These are phyloP conservation scores for Colinus virginianus DNA, from an alignment of 2,113 vertebrate species.

Conservation along the genomic window DNA sequence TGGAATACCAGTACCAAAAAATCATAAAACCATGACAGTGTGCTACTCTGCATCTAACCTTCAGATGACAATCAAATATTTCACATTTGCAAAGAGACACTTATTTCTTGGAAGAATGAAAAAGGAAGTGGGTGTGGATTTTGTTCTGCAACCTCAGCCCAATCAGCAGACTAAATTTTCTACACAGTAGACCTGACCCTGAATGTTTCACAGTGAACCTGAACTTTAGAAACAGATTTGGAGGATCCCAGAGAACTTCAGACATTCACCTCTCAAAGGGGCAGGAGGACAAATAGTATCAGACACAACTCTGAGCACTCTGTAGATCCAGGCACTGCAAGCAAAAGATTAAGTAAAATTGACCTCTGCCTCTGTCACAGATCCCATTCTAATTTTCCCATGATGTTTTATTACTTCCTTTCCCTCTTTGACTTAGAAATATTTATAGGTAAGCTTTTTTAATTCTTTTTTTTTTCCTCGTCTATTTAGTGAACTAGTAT, in stretches of 20 bases:
- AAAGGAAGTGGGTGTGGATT: neutral
- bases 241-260: neutral
- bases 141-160: neutral
- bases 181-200: accelerated
- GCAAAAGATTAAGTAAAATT: neutral
- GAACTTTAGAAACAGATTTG: neutral
- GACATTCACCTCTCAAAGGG: neutral
- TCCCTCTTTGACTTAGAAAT: neutral
- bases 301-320: neutral
- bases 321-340: neutral
- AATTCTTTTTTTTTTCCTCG: neutral
- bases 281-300: neutral
- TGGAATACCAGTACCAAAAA: too few relatives aligned
- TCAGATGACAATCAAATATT: neutral
- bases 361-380: neutral
- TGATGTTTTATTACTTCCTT: neutral
- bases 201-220: accelerated
- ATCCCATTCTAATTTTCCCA: neutral
- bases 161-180: neutral
- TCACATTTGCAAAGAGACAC: neutral
- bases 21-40: too few relatives aligned
- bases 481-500: neutral
- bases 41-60: neutral
- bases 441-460: neutral
- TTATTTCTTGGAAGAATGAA: neutral